Base-by-base conservation (phyloP, 2,797 vertebrate genomes). In the Acanthurus lineatus region DNA sequence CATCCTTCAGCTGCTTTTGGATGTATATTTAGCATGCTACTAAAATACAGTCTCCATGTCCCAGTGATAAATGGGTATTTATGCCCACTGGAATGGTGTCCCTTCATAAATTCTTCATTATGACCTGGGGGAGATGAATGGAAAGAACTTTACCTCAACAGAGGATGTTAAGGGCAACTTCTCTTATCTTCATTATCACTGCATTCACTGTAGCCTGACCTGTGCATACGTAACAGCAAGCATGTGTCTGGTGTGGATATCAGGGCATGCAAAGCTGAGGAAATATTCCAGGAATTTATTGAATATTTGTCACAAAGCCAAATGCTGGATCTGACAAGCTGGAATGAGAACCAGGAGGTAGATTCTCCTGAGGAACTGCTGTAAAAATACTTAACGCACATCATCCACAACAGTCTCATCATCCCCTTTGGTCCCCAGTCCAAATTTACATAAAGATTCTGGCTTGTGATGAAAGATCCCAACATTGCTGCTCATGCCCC, bases 11-110 rank as follows among this genome's bases (percentile, higher is more conserved):
- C 85, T 90, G 82, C 84, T 88, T 91, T 91, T 87, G 87, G 83
- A 91, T 91, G 90, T 94, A 94, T 94, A 90, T 93, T 93, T 94
- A 94, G 89, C 73, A n/a, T 65, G 86, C 76, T 81, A 79, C 80
- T 83, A 66, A 91, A 86, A 85, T 74, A 78, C 86, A 75, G 72
- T 74, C 68, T 60, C 83, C 53, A 76, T 49, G 73, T 76, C 67
- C 64, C 64, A 10, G 69, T 86, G 82, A 91, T 89, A 75, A 86
- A 93, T 87, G 58, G 53, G 54, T 85, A 86, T 89, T 89, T 79
- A 86, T 86, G 67, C 74, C 72, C 48, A 22, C 44, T 51, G 69
- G 81, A 81, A 83, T 63, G 60, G 61, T 17, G 51, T 74, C 73
- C 28, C 68, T 74, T 79, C 61, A 73, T 77, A 75, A 83, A 87